Conservation (phyloP, 35 echinoderm and acorn worm genomes). For the Ptychodera flava region DNA sequence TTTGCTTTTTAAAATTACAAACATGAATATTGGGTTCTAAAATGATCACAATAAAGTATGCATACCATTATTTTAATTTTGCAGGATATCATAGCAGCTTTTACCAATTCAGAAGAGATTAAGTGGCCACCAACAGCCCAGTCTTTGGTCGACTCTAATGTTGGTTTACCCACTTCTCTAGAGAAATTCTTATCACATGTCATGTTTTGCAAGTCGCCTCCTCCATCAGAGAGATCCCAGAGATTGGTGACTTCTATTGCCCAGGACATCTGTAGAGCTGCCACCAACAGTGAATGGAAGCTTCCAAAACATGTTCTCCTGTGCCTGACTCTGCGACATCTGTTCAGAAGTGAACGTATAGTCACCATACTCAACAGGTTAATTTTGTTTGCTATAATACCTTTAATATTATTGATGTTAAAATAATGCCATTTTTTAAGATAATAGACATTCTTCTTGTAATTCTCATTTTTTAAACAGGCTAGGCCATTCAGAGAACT, state of each 20-base stretch:
- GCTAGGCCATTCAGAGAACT: background rate
- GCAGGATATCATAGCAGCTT: background rate
- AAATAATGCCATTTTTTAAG: background rate
- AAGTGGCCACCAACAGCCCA: background rate
- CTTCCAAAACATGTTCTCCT: background rate
- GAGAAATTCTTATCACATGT: too few species aligned
- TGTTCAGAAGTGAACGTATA: background rate
- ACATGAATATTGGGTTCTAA: background rate
- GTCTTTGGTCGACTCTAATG: background rate
- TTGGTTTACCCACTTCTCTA: too few species aligned
- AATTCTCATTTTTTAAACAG: background rate
- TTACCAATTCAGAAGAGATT: background rate
- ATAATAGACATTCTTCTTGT: background rate
- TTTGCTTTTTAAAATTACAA: background rate
- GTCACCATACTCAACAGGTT: background rate
- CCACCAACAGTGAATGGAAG: background rate
- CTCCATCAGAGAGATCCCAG: background rate
- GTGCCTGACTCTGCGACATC: background rate
- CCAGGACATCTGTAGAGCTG: conserved; percentile 21
- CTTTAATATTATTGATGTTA: background rate
- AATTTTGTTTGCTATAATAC: background rate
- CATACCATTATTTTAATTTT: background rate
- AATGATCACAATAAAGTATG: background rate
- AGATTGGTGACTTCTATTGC: conserved; percentile 20
- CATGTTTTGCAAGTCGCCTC: background rate